Evolutionary conservation across 2,113 vertebrate genomes (phyloP), one percentile per base, ranked within the genome.

Genomic region (Urocolius indicus): DNA sequence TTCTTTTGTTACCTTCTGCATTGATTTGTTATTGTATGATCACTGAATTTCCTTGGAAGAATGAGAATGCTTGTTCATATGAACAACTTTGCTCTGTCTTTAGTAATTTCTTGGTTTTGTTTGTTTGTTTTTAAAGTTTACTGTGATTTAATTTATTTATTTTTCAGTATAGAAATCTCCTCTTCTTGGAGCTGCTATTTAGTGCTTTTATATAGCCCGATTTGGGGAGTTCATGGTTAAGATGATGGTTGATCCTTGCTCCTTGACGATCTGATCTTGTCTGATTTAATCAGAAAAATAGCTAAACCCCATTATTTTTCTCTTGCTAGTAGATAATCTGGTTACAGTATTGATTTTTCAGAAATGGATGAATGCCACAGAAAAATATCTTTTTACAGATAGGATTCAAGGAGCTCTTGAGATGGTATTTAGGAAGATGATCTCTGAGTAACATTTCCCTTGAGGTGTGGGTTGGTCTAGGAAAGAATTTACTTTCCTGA

Each of bases 401-500:
- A 59, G 19, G 41, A 77, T 85, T 87, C 36, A 67, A 58, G 55
- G 22, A 83, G 7, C 20, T 51, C 16, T 77, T n/a, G 38, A 41
- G 65, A 59, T 67, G 51, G 18, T 88, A 23, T 66, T 90, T 73
- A 59, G 19, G 55, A 43, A 93, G 36, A 90, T 81, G 55, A 88
- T 87, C 16, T 55, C 38, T 73, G 59, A 85, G 48, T 71, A 84
- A 71, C 68, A 45, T 86, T 78, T 91, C 54, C 72, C 93, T 36
- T 7, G 21, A 49, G 57, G 21, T 59, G 32, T 62, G 58, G 19
- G 45, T 27, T 87, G 48, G 78, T 74, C 63, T 52, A 84, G 24
- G 24, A 83, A 93, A 86, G 16, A 84, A 90, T 80, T 87, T 94
- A 13, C 19, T 94, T 83, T 77, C 26, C 34, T 78, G 54, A 86